Percentiles rank a stretch among this genome's conserved stretches.
phyloP scores from a whole-genome alignment of 2,797 vertebrate genomes.

The Anas flavirostris region DNA sequence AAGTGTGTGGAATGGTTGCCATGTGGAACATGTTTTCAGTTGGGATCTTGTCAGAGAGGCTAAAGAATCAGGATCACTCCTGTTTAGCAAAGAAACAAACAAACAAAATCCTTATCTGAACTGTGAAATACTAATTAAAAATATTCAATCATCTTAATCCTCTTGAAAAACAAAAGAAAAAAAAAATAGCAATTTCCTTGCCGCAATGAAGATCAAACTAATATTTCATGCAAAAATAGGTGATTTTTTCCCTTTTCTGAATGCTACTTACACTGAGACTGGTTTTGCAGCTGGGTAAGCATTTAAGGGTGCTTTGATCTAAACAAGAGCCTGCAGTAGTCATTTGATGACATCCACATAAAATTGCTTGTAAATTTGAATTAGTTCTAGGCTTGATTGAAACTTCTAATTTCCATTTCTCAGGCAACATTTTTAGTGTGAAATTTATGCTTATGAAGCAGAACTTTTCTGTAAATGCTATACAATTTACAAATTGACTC shows the following conservation, averaged over 20 bases:
- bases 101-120: not conserved
- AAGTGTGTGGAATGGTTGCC: not conserved
- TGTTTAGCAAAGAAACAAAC: not conserved
- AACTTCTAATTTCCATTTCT: conserved; percentile 47
- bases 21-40: not conserved
- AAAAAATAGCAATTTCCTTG: not conserved
- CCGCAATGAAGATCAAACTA: not conserved
- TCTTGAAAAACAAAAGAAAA: not conserved
- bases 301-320: conserved; percentile 18
- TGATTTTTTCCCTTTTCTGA: not conserved
- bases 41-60: not conserved
- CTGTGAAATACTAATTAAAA: not conserved
- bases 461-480: conserved; percentile 6
- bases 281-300: not conserved
- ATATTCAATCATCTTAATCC: not conserved
- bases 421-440: not conserved
- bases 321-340: not conserved
- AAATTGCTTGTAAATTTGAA: conserved; percentile 49
- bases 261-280: not conserved
- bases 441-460: conserved; percentile 29
- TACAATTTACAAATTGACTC: conserved; percentile 10
- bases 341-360: conserved; percentile 27
- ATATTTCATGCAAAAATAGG: not conserved
- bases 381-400: conserved; percentile 41
- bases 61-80: not conserved